phyloP scores from a whole-genome alignment of 2,888 invertebrate genomes.

The Crossocerus cetratus region DNA sequence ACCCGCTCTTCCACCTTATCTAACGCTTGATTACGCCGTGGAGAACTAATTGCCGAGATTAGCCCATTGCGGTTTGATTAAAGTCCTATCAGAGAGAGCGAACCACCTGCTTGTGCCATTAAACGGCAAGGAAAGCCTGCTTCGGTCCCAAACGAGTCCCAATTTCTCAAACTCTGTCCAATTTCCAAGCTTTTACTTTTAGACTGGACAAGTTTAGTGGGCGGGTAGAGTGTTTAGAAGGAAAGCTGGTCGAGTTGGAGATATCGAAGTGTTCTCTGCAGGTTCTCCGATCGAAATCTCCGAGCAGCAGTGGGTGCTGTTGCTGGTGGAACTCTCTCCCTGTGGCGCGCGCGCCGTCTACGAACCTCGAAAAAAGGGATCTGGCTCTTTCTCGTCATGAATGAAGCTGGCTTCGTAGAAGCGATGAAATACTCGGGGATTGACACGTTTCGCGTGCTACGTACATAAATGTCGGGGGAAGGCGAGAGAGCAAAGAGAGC shows the following conservation, averaged over 20 bases:
- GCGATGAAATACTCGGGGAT: slow-evolving; percentile 30
- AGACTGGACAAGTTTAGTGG: too few relatives aligned
- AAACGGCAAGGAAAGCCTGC: too few relatives aligned
- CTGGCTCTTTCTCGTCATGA: slow-evolving; percentile 36
- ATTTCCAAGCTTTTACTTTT: too few relatives aligned
- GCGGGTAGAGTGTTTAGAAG: neutral
- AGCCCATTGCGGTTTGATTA: slow-evolving; percentile 38
- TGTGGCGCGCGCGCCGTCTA: too few relatives aligned
- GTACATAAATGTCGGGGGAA: slow-evolving; percentile 62
- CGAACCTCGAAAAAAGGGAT: too few relatives aligned
- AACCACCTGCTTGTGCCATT: too few relatives aligned
- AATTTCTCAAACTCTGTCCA: too few relatives aligned
- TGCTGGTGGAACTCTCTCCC: too few relatives aligned
- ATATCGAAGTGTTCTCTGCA: neutral
- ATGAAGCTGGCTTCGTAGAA: slow-evolving; percentile 36
- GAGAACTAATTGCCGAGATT: slow-evolving; percentile 49
- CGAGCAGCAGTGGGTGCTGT: too few relatives aligned
- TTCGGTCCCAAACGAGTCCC: too few relatives aligned
- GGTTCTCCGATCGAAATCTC: too few relatives aligned
- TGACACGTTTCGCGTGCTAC: slow-evolving; percentile 38
- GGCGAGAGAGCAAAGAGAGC: slow-evolving; percentile 65
- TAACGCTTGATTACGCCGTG: slow-evolving; percentile 40
- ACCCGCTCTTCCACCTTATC: slow-evolving; percentile 45
- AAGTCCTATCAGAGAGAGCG: slow-evolving; percentile 28
- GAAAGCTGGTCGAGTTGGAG: slow-evolving; percentile 2